Percentiles rank a stretch among this genome's conserved stretches.
These are phyloP conservation scores for Paedocypris sp. DNA, from an alignment of 2,113 vertebrate genomes.

Conservation along the genomic window DNA sequence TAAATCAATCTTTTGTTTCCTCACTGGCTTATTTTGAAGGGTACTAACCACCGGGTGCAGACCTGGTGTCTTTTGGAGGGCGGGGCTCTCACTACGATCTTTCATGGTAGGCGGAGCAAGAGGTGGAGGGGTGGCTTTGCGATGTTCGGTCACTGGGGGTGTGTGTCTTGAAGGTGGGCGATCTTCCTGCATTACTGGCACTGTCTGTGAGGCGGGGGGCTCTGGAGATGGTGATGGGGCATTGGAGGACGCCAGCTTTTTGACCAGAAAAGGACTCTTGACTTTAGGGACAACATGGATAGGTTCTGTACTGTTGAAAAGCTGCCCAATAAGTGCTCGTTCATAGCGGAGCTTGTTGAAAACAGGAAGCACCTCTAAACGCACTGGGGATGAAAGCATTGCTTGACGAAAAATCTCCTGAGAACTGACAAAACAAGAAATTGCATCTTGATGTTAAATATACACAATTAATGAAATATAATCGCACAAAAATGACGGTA, in stretches of 20 bases:
- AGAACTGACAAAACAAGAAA: slow-evolving; percentile 56
- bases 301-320: slow-evolving; percentile 52
- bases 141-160: not conserved
- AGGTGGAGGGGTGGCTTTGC: slow-evolving; percentile 12
- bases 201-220: slow-evolving; percentile 15
- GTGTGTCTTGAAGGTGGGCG: not conserved
- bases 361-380: slow-evolving; percentile 66
- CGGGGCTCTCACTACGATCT: slow-evolving; percentile 44
- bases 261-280: slow-evolving; percentile 53
- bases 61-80: slow-evolving; percentile 47
- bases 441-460: not conserved
- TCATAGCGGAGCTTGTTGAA: slow-evolving; percentile 75
- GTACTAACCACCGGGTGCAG: slow-evolving; percentile 56
- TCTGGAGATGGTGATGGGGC: slow-evolving; percentile 28
- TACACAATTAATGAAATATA: not conserved
- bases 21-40: slow-evolving; percentile 68
- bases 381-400: slow-evolving; percentile 61
- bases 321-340: slow-evolving; percentile 74
- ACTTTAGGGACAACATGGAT: slow-evolving; percentile 49
- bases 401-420: slow-evolving; percentile 87
- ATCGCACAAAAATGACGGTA: no score
- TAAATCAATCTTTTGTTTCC: slow-evolving; percentile 80
- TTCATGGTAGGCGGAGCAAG: slow-evolving; percentile 44
- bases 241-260: not conserved
- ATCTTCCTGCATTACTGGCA: not conserved